A percentile compares a stretch with the other conserved stretches of the same genome.
phyloP scores from a whole-genome alignment of 2,888 invertebrate species.

The Drosophila lutescens region DNA sequence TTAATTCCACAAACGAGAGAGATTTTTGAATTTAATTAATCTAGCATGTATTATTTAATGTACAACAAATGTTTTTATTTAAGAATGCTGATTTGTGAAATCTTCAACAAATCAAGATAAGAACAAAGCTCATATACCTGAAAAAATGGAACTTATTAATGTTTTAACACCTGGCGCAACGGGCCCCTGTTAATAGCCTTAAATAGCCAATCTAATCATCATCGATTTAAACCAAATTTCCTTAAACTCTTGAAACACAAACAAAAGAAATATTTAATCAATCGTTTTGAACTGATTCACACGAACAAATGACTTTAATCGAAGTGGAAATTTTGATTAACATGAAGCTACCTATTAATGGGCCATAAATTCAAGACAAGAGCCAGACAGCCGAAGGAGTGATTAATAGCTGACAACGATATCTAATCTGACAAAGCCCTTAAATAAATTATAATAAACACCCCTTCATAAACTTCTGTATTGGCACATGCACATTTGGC shows the following conservation, averaged over 20 bases:
- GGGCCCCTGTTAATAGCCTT: neutral
- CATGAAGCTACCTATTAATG: neutral
- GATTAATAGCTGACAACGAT: constrained; percentile 15
- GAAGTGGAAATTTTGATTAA: constrained; percentile 5
- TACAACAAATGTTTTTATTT: too few species aligned
- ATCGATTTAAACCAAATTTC: constrained; percentile 1
- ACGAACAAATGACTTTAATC: neutral
- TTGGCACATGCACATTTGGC: neutral
- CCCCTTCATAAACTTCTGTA: neutral
- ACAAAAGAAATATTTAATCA: neutral
- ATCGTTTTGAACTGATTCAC: neutral
- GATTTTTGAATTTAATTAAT: too few species aligned
- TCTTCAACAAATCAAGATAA: neutral
- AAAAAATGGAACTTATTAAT: neutral
- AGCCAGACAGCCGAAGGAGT: constrained; percentile 14
- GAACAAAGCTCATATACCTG: neutral
- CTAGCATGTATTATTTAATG: too few species aligned
- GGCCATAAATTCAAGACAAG: constrained; percentile 10
- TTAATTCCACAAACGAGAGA: too few species aligned
- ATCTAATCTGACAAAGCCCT: constrained; percentile 20
- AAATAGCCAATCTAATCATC: constrained; percentile 8
- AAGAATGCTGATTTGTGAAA: neutral
- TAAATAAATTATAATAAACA: constrained; percentile 25
- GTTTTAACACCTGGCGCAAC: neutral
- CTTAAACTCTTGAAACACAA: neutral